Base-by-base conservation (phyloP, 2,888 invertebrate genomes). In the Drosophila greeni region DNA sequence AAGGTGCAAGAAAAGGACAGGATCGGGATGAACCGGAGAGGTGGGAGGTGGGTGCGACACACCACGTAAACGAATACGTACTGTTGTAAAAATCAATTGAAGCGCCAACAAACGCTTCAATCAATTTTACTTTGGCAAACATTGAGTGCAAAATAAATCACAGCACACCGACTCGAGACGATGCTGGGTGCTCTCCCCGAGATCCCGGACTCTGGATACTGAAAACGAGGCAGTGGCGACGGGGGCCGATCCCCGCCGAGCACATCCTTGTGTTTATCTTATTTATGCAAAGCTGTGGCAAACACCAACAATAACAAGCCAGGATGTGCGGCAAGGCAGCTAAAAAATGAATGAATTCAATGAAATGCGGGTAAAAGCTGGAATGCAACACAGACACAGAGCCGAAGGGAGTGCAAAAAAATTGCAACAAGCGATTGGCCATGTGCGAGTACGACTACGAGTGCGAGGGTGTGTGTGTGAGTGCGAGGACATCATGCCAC, bases 131-230 rank as follows among this genome's bases (percentile, higher is more conserved):
- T 85, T 81, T 80, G 66, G 84, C 82, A 82, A 81, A 84, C 82
- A 83, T 73, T 78, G 81, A 83, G 82, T 83, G 82, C 82, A 81
- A 82, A 85, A 82, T 82, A 82, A 82, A 82, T 82, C 82, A 82
- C 83, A 78, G 76, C 80, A 70, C 59, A 72, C 57, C 73, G 62
- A 66, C 69, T 76, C 68, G 70, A 67, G 73, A 66, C 78, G 68
- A 47, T 45, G 66, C 54, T 57, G 70, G 74, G 49, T 43, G 67
- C 54, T 51, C 18, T 18, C 9, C 37, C 59, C 36, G 33, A 57
- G 20, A 62, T 48, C 45, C 59, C 18, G 59, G 36, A 58, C 20
- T 31, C 43, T n/a, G 18, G 45, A 37, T 36, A 36, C 24, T 29
- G 18, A 9, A 29, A 12, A 16, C 18, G 23, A 12, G 8, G n/a